These are phyloP conservation scores for Papilio demoleus DNA, from an alignment of 2,888 invertebrate species.

Conservation along the genomic window DNA sequence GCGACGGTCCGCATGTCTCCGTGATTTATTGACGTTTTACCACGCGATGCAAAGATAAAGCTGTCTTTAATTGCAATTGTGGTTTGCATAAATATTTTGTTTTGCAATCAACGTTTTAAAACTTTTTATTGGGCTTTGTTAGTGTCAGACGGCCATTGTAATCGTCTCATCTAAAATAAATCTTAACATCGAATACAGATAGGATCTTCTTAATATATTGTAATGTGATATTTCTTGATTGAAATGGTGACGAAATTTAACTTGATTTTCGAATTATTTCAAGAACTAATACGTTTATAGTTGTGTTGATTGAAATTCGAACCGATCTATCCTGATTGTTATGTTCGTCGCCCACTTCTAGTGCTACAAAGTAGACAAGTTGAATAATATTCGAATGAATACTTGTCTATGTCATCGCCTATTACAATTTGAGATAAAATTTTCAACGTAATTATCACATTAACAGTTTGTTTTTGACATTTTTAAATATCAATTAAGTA, in stretches of 20 bases:
- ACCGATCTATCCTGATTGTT: background rate
- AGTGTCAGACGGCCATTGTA: conserved; percentile 1
- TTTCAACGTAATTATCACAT: too few relatives aligned
- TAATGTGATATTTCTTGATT: background rate
- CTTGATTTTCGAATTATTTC: too few relatives aligned
- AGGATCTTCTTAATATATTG: background rate
- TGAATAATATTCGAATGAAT: too few relatives aligned
- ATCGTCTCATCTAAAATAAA: conserved; percentile 7
- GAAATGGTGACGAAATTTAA: background rate
- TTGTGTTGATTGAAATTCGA: background rate
- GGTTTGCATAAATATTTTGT: conserved; percentile 7
- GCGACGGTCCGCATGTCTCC: conserved; percentile 56
- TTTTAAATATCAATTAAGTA: too few relatives aligned
- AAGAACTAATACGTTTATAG: too few relatives aligned
- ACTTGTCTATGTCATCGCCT: too few relatives aligned
- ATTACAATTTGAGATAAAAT: too few relatives aligned
- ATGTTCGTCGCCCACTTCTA: background rate
- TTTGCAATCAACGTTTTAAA: conserved; percentile 34
- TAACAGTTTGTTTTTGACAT: too few relatives aligned
- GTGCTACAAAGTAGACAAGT: background rate
- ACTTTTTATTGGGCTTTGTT: background rate
- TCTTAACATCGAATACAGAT: background rate
- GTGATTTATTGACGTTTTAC: conserved; percentile 59
- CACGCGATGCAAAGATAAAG: conserved; percentile 51
- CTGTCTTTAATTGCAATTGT: conserved; percentile 39